Percentiles rank a stretch among this genome's conserved stretches.
Evolutionary conservation across 2,888 invertebrate species (phyloP).

Genomic region (Marronus borbonicus): DNA sequence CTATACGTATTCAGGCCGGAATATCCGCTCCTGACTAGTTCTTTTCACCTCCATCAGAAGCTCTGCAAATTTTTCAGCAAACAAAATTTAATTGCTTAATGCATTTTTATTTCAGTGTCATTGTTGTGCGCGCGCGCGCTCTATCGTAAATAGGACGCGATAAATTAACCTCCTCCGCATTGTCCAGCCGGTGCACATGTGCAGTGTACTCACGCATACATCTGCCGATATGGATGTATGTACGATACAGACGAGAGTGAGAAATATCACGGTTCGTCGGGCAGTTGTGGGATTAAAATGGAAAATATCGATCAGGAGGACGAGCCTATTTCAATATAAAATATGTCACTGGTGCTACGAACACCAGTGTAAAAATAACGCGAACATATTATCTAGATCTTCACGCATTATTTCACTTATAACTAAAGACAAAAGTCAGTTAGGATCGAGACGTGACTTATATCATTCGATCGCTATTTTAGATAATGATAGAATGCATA

Average conservation of each 20-base stretch:
- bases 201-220: not conserved
- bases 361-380: too few species aligned
- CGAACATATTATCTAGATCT: too few species aligned
- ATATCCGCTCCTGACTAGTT: too few species aligned
- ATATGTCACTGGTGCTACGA: not conserved
- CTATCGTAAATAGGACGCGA: constrained; percentile 16
- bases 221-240: too few species aligned
- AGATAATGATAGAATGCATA: too few species aligned
- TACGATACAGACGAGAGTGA: not conserved
- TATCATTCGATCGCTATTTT: too few species aligned
- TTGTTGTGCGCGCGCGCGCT: constrained; percentile 6
- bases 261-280: not conserved
- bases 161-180: constrained; percentile 19
- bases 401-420: too few species aligned
- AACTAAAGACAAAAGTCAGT: too few species aligned
- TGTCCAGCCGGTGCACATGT: not conserved
- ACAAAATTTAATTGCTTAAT: constrained; percentile 39
- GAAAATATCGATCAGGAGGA: not conserved
- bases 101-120: constrained; percentile 32
- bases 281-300: not conserved
- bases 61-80: constrained; percentile 23
- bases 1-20: too few species aligned
- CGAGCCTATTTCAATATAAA: not conserved
- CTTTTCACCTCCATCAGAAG: not conserved
- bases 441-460: too few species aligned